Evolutionary conservation across 92 coral and sea anemone species (phyloP).

Genomic region (Epizoanthus scotinus): DNA sequence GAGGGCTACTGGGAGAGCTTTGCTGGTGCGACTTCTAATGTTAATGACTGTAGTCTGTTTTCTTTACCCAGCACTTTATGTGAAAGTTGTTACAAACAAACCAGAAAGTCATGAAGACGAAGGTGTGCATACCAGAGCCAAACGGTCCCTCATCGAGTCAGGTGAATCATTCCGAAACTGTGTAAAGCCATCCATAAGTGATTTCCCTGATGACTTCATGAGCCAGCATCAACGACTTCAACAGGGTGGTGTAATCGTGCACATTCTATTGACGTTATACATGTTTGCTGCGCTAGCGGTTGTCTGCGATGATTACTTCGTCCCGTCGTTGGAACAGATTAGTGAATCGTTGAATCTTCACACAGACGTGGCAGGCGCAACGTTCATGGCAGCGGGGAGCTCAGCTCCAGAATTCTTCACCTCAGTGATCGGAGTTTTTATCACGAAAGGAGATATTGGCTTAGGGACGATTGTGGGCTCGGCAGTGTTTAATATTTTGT

Average conservation of each 20-base stretch:
- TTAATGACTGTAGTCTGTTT: constrained; percentile 52
- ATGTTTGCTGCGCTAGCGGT: constrained; percentile 70
- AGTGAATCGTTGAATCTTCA: constrained; percentile 53
- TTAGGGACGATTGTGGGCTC: constrained; percentile 82
- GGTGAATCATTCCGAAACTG: constrained; percentile 52
- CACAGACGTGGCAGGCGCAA: constrained; percentile 86
- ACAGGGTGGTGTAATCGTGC: constrained; percentile 59
- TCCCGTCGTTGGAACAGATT: constrained; percentile 70
- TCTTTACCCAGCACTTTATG: constrained; percentile 59
- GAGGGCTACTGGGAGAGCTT: background rate
- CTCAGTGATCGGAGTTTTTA: constrained; percentile 79
- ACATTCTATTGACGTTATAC: constrained; percentile 64
- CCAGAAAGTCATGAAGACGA: constrained; percentile 5
- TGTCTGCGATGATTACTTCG: constrained; percentile 80
- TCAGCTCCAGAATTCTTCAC: constrained; percentile 84
- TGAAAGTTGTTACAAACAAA: constrained; percentile 38
- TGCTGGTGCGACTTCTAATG: constrained; percentile 39
- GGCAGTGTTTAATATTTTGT: constrained; percentile 73
- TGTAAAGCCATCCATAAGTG: constrained; percentile 79
- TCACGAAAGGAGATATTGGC: constrained; percentile 83
- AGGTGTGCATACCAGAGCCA: constrained; percentile 6
- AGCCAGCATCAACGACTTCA: constrained; percentile 62
- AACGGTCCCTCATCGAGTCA: constrained; percentile 23
- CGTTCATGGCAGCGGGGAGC: constrained; percentile 87
- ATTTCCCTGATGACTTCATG: constrained; percentile 77